phyloP scores from a whole-genome alignment of 1,140 invertebrate genomes.

The Drosophila ercepeae region DNA sequence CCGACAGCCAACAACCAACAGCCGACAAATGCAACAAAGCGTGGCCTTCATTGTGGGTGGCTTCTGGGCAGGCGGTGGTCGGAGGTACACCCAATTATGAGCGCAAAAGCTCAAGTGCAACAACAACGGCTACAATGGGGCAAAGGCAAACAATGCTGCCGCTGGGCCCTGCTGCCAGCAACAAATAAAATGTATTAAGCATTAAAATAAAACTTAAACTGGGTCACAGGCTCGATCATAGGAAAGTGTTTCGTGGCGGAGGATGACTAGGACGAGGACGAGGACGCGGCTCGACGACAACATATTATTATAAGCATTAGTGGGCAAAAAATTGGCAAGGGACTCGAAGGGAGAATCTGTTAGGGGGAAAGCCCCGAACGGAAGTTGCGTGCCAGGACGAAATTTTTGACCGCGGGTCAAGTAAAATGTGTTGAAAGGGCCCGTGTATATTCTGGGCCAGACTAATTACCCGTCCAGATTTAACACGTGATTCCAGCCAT shows the following conservation, averaged over 20 bases:
- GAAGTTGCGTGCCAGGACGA: slow-evolving; percentile 73
- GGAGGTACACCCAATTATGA: slow-evolving; percentile 71
- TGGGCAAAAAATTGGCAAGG: slow-evolving; percentile 9
- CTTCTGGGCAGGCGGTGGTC: not conserved
- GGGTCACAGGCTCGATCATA: slow-evolving; percentile 65
- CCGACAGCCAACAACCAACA: not conserved
- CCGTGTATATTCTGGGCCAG: slow-evolving; percentile 23
- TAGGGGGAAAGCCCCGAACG: slow-evolving; percentile 35
- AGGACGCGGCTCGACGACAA: slow-evolving; percentile 21
- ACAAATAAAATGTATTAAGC: slow-evolving; percentile 74
- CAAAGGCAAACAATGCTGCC: slow-evolving; percentile 60
- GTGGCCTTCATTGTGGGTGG: slow-evolving; percentile 23
- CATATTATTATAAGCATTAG: slow-evolving; percentile 73
- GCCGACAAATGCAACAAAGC: slow-evolving; percentile 60
- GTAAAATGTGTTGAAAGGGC: slow-evolving; percentile 62
- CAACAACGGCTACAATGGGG: slow-evolving; percentile 55
- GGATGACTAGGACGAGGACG: slow-evolving; percentile 3
- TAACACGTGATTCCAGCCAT: slow-evolving; percentile 41
- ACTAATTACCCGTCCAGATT: slow-evolving; percentile 64
- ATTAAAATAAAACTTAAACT: slow-evolving; percentile 73
- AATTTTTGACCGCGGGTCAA: slow-evolving; percentile 62
- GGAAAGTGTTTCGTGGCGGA: slow-evolving; percentile 17
- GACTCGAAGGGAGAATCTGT: slow-evolving; percentile 1
- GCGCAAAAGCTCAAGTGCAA: slow-evolving; percentile 67
- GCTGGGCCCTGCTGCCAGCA: slow-evolving; percentile 17